Evolutionary conservation across 2,113 vertebrate genomes (phyloP).

Genomic region (Acrocephalus arundinaceus): DNA sequence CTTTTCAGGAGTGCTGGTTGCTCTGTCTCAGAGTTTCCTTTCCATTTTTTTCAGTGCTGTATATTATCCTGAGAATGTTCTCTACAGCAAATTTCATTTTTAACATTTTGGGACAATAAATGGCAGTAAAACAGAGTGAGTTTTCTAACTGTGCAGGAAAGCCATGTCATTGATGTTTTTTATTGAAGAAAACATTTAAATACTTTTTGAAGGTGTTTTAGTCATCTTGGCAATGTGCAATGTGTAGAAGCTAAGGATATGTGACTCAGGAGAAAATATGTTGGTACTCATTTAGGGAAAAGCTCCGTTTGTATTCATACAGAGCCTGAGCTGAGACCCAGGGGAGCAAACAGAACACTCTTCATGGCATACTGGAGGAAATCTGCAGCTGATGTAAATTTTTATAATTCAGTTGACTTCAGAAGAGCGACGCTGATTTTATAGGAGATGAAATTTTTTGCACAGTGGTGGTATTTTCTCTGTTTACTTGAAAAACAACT

Average conservation of each 20-base stretch:
- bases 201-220: background rate
- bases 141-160: background rate
- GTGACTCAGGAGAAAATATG: background rate
- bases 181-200: constrained; percentile 13
- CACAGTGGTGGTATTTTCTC: background rate
- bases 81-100: background rate
- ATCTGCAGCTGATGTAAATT: background rate
- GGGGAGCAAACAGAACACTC: background rate
- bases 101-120: background rate
- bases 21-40: background rate
- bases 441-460: background rate
- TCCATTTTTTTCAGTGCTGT: background rate
- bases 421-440: background rate
- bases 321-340: background rate
- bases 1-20: background rate
- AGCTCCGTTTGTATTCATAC: background rate
- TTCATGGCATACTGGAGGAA: background rate
- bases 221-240: background rate
- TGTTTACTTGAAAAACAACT: background rate
- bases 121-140: background rate
- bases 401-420: background rate
- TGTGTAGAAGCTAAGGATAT: background rate
- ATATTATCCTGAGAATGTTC: background rate
- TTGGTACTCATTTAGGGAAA: background rate
- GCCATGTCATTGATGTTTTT: background rate